A percentile compares a stretch with the other conserved stretches of the same genome.
These are phyloP conservation scores for Nephotettix cincticeps DNA, from an alignment of 1,140 invertebrate species.

Conservation along the genomic window DNA sequence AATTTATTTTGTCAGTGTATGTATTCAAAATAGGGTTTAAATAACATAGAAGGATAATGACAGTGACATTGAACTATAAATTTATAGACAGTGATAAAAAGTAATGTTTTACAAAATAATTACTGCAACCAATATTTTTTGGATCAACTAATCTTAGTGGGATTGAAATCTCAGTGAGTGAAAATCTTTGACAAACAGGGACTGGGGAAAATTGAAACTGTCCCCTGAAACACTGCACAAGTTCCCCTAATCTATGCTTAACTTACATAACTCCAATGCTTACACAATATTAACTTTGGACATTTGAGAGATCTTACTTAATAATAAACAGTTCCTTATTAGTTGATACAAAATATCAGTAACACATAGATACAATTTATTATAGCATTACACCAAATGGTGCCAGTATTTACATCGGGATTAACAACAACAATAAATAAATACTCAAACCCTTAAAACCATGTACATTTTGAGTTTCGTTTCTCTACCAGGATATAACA, in stretches of 20 bases:
- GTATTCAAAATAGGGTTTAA: no score
- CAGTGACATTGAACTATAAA: no score
- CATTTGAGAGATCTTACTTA: slow-evolving; percentile 7
- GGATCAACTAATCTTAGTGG: no score
- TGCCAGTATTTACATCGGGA: slow-evolving; percentile 1
- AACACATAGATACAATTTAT: slow-evolving; percentile 6
- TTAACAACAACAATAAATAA: slow-evolving; percentile 19
- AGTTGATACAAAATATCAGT: slow-evolving; percentile 7
- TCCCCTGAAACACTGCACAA: background rate
- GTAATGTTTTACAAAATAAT: no score
- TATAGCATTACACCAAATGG: background rate
- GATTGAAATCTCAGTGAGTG: no score
- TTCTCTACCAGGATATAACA: background rate
- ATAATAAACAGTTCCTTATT: background rate
- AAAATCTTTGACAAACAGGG: no score
- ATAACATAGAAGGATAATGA: no score
- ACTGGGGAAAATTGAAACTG: no score
- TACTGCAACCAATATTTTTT: no score
- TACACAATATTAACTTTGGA: slow-evolving; percentile 8
- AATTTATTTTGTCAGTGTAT: no score
- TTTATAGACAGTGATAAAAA: no score
- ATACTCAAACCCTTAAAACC: background rate
- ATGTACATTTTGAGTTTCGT: background rate
- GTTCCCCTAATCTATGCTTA: background rate
- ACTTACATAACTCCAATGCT: background rate